Evolutionary conservation across 2,888 invertebrate species (phyloP).

Genomic region (Lycophotia porphyrea): DNA sequence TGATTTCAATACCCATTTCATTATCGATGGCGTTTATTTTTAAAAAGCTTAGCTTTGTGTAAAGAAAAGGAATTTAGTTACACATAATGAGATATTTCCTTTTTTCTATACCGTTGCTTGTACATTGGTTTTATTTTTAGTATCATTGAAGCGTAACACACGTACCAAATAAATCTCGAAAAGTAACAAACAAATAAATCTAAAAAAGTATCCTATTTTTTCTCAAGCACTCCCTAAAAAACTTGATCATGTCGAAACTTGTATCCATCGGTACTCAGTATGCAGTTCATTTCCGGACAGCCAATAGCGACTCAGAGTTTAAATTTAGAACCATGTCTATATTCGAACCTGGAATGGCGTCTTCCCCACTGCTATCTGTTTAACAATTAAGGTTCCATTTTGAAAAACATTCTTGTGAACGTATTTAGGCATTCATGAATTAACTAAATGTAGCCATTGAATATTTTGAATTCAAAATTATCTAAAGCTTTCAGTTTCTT

Average conservation of each 20-base stretch:
- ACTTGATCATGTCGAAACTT: conserved; percentile 64
- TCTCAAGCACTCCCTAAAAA: conserved; percentile 56
- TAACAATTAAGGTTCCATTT: conserved; percentile 63
- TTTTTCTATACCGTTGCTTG: conserved; percentile 19
- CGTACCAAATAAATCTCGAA: conserved; percentile 58
- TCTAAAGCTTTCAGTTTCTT: conserved; percentile 53
- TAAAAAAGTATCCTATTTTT: conserved; percentile 38
- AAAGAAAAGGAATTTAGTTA: conserved; percentile 13
- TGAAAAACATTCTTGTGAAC: conserved; percentile 42
- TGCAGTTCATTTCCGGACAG: conserved; percentile 79
- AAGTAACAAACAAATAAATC: conserved; percentile 47
- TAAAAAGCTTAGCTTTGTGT: conserved; percentile 14
- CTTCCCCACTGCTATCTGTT: conserved; percentile 54
- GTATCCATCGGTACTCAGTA: conserved; percentile 71
- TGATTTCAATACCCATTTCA: conserved; percentile 22
- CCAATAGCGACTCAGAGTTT: conserved; percentile 70
- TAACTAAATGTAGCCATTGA: conserved; percentile 48
- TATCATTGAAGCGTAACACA: conserved; percentile 39
- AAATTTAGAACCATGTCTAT: conserved; percentile 77
- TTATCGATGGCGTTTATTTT: conserved; percentile 22
- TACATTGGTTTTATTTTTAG: conserved; percentile 31
- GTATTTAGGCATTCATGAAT: conserved; percentile 52
- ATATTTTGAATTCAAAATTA: conserved; percentile 40
- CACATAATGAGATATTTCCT: conserved; percentile 35
- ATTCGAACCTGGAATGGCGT: conserved; percentile 60